Conservation (phyloP, 2,797 vertebrate genomes). For the Cetoscarus ocellatus region DNA sequence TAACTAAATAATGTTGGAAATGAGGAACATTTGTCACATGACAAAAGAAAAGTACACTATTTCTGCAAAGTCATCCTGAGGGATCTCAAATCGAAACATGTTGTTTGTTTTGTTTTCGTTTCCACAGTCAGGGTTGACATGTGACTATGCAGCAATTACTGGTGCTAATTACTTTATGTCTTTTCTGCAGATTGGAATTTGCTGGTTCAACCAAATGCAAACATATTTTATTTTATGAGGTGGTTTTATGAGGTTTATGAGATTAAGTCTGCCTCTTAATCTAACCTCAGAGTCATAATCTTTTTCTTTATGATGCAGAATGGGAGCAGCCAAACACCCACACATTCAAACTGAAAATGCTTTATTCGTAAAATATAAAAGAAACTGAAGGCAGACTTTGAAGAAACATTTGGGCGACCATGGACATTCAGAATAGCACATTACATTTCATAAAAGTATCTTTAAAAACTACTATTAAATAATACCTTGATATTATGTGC, state of each 20-base stretch:
- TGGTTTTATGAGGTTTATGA: too few relatives aligned
- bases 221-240: background rate
- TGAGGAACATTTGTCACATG: background rate
- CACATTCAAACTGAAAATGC: background rate
- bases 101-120: constrained; percentile 8
- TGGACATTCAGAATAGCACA: constrained; percentile 1
- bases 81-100: constrained; percentile 41
- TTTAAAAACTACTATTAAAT: background rate
- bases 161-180: constrained; percentile 30
- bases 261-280: constrained; percentile 21
- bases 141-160: constrained; percentile 11
- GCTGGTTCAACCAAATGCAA: background rate
- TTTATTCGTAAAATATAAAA: too few relatives aligned
- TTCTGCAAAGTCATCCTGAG: background rate
- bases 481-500: too few relatives aligned
- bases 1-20: constrained; percentile 6
- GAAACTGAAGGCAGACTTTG: background rate
- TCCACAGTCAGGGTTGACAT: constrained; percentile 4
- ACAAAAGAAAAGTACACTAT: background rate
- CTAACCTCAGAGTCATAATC: constrained; percentile 17
- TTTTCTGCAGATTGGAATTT: background rate
- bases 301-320: constrained; percentile 1
- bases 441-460: background rate
- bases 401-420: constrained; percentile 7
- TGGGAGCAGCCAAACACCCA: constrained; percentile 4